Conservation (phyloP, 1,140 invertebrate species). For the Phenacoccus solenopsis region DNA sequence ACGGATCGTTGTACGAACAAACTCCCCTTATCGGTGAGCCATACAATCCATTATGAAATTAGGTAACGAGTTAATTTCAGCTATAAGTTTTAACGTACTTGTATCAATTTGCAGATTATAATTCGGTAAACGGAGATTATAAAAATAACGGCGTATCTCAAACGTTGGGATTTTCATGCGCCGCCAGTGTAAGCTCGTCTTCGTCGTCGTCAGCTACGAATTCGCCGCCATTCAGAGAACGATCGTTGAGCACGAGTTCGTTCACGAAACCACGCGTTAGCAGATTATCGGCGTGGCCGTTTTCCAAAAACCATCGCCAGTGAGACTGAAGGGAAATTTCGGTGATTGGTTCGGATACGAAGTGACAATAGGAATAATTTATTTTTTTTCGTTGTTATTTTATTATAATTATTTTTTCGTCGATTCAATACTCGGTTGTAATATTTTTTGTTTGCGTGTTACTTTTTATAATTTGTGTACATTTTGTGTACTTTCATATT, state of each 20-base stretch:
- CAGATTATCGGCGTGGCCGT: slow-evolving; percentile 1
- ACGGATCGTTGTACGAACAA: background rate
- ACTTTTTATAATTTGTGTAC: no score
- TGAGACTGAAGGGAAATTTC: no score
- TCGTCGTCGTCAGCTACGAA: background rate
- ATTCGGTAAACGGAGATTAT: background rate
- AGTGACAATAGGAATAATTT: no score
- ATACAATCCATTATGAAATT: no score
- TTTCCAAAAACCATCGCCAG: background rate
- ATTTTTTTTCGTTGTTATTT: no score
- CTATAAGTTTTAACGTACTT: no score
- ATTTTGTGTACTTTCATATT: no score
- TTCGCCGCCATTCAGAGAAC: slow-evolving; percentile 12
- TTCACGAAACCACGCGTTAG: background rate
- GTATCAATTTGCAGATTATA: background rate
- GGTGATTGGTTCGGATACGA: no score
- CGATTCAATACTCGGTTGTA: no score
- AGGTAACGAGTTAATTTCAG: no score
- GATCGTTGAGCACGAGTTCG: slow-evolving; percentile 4
- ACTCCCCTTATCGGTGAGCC: slow-evolving; percentile 1
- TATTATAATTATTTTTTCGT: no score
- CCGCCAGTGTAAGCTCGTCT: background rate
- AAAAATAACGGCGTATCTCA: background rate
- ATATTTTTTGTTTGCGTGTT: no score
- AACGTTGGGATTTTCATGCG: background rate